Base-by-base conservation (phyloP, 37 sponge, comb jelly and placozoan genomes). In the Lycopodina hypogea region DNA sequence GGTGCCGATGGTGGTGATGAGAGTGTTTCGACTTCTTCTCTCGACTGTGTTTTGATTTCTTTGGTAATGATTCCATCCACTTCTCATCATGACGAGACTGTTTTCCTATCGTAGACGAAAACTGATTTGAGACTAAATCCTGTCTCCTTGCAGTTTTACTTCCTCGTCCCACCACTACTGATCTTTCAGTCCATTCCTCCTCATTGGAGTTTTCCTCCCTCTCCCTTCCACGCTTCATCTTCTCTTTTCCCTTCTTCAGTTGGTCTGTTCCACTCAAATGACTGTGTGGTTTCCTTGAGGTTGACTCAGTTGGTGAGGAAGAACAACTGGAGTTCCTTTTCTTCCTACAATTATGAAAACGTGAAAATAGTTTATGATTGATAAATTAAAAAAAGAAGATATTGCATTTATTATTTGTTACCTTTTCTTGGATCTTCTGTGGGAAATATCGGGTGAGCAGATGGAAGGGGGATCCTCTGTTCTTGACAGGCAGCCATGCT, bases 101-200 rank as follows among this genome's bases (percentile, higher is more conserved):
- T n/a, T n/a, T n/a, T n/a, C n/a, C n/a, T n/a, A n/a, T n/a, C n/a
- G n/a, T n/a, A n/a, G n/a, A n/a, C n/a, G n/a, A n/a, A n/a, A n/a
- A n/a, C n/a, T n/a, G n/a, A 29, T 3, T 3, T 60, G 29, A 29
- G 29, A 6, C 29, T 28, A 12, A 29, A n/a, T n/a, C n/a, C n/a
- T n/a, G n/a, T 60, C 28, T 60, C 15, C 28, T 7, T 29, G 61
- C 41, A 3, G 2, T 42, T 50, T 42, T 21, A 42, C 2, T 45
- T 24, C 39, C 30, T 8, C 29, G 37, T 68, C 38, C 14, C 68
- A 17, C 8, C 39, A 30, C 68, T 41, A 17, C 74, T 52, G 52
- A 34, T 75, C 52, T 58, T 42, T 75, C 77, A 35, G 59, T 75
- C 83, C 60, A 39, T 69, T 57, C 14, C 40, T 69, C 80, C 39